Conservation (phyloP, 2,113 vertebrate genomes). For the Rhea americana region DNA sequence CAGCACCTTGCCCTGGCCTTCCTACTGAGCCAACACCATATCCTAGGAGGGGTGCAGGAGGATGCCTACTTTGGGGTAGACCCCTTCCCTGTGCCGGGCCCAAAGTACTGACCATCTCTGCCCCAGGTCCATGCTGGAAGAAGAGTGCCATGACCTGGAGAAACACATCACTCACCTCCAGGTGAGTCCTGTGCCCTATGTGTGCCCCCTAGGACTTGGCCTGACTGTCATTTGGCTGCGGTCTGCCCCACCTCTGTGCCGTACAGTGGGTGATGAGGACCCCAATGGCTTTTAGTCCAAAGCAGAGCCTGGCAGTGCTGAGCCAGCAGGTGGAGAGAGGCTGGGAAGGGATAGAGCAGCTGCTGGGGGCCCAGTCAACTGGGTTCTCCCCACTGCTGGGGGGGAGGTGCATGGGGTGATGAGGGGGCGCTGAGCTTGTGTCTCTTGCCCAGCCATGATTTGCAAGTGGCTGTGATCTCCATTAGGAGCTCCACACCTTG, state of each 20-base stretch:
- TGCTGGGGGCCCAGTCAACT: not conserved
- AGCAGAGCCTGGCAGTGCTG: not conserved
- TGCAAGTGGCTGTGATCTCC: not conserved
- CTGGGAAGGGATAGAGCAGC: not conserved
- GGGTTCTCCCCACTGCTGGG: not conserved
- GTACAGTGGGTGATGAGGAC: no score
- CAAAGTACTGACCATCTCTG: not conserved
- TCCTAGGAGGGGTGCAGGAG: not conserved
- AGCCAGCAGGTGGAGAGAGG: not conserved
- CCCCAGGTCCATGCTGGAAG: constrained; percentile 73
- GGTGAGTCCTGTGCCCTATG: not conserved
- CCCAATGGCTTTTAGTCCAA: no score
- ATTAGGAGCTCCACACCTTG: not conserved
- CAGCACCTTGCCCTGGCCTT: not conserved
- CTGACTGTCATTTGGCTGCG: no score
- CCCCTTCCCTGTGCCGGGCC: not conserved
- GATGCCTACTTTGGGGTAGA: not conserved
- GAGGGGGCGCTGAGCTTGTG: not conserved
- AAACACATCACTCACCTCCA: constrained; percentile 38
- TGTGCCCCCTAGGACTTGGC: no score
- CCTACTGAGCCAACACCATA: not conserved
- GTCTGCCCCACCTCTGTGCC: no score
- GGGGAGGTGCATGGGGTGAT: no score
- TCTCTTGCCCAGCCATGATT: not conserved
- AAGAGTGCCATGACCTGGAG: constrained; percentile 72